Evolutionary conservation across 2,113 vertebrate genomes (phyloP).

Genomic region (Sylvia atricapilla): DNA sequence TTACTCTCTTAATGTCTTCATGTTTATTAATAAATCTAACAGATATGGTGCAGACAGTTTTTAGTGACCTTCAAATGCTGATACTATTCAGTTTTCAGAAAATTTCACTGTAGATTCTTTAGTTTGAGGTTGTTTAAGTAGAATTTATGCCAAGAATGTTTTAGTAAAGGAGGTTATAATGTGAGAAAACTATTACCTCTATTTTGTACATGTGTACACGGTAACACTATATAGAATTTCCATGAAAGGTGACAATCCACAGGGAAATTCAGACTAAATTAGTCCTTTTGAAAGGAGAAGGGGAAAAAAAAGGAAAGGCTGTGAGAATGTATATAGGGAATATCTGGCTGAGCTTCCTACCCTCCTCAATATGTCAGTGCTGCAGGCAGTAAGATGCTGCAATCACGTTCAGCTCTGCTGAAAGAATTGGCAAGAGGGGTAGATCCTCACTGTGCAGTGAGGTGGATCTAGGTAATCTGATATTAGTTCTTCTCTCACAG

Average conservation of each 20-base stretch:
- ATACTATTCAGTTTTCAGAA: neutral
- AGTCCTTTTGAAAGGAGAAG: neutral
- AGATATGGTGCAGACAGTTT: neutral
- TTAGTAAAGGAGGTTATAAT: neutral
- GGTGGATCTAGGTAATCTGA: neutral
- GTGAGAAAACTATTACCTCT: neutral
- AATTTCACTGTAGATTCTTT: neutral
- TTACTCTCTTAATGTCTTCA: neutral
- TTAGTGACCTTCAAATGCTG: neutral
- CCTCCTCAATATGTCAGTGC: neutral
- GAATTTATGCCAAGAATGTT: neutral
- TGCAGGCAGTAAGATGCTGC: neutral
- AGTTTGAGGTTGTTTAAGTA: neutral
- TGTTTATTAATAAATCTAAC: neutral
- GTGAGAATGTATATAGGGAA: neutral
- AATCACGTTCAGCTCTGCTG: neutral
- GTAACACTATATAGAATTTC: neutral
- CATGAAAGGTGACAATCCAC: neutral
- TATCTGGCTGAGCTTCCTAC: neutral
- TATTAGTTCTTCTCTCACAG: neutral
- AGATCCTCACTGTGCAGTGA: neutral
- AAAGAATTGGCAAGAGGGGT: neutral
- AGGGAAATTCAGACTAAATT: neutral
- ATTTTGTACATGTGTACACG: neutral
- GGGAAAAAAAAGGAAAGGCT: neutral